These are phyloP conservation scores for Epiblema foenella DNA, from an alignment of 2,888 invertebrate genomes.

Conservation along the genomic window DNA sequence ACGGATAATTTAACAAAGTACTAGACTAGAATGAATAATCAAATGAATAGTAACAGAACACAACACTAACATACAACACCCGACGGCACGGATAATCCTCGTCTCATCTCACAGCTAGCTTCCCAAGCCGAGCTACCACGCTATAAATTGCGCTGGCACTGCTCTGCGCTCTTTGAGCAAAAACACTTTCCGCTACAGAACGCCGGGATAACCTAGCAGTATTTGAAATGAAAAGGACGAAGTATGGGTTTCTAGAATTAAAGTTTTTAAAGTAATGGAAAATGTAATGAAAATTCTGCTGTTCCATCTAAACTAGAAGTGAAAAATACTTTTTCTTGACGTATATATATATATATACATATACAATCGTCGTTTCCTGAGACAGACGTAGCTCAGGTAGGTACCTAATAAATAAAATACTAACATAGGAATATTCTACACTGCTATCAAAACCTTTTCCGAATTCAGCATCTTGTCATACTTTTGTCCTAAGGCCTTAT, in stretches of 20 bases:
- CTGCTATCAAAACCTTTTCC: too few relatives aligned
- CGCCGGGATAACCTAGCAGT: slow-evolving; percentile 9
- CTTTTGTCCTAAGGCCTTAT: too few relatives aligned
- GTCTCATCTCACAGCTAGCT: neutral
- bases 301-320: neutral
- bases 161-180: slow-evolving; percentile 11
- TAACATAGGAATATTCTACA: too few relatives aligned
- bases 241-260: neutral
- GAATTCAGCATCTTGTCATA: too few relatives aligned
- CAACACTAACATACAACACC: neutral
- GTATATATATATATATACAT: too few relatives aligned
- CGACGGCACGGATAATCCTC: slow-evolving; percentile 8
- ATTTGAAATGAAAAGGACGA: neutral
- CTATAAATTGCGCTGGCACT: slow-evolving; percentile 10
- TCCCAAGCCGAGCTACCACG: neutral
- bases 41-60: neutral
- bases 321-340: too few relatives aligned
- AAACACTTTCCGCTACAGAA: slow-evolving; percentile 18
- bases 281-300: neutral
- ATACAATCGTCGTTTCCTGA: too few relatives aligned
- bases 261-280: neutral
- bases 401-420: too few relatives aligned
- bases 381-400: too few relatives aligned
- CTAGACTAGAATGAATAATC: too few relatives aligned
- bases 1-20: too few relatives aligned